These are phyloP conservation scores for Heteronetta atricapilla DNA, from an alignment of 2,113 vertebrate species.

Conservation along the genomic window DNA sequence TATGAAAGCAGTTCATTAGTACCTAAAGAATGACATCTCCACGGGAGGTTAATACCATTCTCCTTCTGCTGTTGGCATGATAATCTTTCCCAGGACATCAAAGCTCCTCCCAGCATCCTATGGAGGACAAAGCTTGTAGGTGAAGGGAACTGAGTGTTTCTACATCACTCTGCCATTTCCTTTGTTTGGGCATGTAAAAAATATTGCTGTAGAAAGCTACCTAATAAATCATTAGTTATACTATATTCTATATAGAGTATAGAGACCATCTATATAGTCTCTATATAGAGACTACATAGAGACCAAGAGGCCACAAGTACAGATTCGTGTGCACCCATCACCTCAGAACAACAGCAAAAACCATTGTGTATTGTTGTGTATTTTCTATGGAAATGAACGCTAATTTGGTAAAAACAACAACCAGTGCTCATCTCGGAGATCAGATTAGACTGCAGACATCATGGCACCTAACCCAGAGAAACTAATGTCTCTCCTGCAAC, in stretches of 20 bases:
- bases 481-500: neutral
- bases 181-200: conserved; percentile 47
- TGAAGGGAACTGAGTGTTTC: neutral
- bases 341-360: neutral
- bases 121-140: conserved; percentile 16
- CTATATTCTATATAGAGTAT: neutral
- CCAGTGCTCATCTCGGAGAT: neutral
- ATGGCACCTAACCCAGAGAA: neutral
- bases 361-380: neutral
- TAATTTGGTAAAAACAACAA: neutral
- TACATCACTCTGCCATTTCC: neutral
- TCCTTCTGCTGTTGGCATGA: conserved; percentile 23
- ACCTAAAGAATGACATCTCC: conserved; percentile 14
- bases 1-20: conserved; percentile 29
- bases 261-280: no score
- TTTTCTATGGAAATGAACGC: neutral
- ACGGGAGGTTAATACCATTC: conserved; percentile 19
- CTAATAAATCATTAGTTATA: conserved; percentile 29
- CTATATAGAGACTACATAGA: no score
- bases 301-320: neutral
- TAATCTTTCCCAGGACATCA: conserved; percentile 57
- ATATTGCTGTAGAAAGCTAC: conserved; percentile 18
- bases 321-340: neutral
- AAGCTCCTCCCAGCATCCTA: neutral
- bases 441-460: neutral